Conservation (phyloP, 1,140 invertebrate genomes). For the Microplitis mediator region DNA sequence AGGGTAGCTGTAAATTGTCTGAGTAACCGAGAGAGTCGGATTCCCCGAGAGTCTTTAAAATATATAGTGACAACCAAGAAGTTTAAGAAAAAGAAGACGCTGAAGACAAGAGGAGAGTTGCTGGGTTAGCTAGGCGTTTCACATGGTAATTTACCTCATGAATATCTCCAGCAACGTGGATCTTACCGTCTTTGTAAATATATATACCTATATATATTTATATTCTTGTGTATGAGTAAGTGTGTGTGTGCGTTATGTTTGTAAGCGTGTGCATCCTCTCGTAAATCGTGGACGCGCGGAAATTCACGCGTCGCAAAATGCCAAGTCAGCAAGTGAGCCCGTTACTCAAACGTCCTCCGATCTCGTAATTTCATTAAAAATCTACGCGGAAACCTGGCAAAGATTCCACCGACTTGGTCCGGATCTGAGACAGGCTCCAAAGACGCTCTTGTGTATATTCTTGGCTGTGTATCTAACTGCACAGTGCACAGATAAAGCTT, state of each 20-base stretch:
- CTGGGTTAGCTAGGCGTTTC: constrained; percentile 9
- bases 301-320: constrained; percentile 13
- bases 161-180: constrained; percentile 22
- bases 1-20: constrained; percentile 13
- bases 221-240: background rate
- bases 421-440: background rate
- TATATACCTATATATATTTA: background rate
- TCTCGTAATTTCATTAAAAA: constrained; percentile 23
- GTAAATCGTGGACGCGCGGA: constrained; percentile 11
- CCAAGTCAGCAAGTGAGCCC: background rate
- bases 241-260: background rate
- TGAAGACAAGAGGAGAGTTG: background rate
- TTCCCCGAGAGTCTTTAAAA: background rate
- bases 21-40: background rate
- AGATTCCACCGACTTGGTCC: background rate
- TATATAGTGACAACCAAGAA: background rate
- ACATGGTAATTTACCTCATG: constrained; percentile 27
- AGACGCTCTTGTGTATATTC: background rate
- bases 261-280: background rate
- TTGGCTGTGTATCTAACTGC: no score
- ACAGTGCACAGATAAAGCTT: constrained; percentile 3
- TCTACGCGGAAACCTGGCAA: background rate
- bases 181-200: background rate
- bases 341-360: constrained; percentile 16
- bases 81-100: background rate